Evolutionary conservation across 2,888 invertebrate genomes (phyloP).

Genomic region (Nezara viridula): DNA sequence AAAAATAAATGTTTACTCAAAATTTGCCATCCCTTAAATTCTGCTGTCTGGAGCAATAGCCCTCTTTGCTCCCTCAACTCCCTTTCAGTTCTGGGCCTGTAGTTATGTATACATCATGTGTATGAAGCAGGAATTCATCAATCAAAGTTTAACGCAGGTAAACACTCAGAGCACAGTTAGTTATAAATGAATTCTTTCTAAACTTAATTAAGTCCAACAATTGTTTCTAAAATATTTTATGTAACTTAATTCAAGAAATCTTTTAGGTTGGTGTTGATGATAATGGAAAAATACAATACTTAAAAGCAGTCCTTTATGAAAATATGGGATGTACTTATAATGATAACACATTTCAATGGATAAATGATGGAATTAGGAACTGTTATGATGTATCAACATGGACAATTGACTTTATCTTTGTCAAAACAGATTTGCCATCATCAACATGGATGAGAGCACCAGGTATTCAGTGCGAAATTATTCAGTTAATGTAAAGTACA

Average conservation of each 20-base stretch:
- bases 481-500: background rate
- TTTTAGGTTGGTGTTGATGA: constrained; percentile 71
- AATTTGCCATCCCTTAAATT: too few relatives aligned
- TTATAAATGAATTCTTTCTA: too few relatives aligned
- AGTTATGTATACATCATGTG: too few relatives aligned
- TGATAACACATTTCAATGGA: constrained; percentile 66
- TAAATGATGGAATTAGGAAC: constrained; percentile 68
- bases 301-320: constrained; percentile 72
- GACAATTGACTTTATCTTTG: constrained; percentile 70
- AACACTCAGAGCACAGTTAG: too few relatives aligned
- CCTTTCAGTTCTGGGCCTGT: too few relatives aligned
- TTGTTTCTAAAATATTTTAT: too few relatives aligned
- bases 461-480: constrained; percentile 71
- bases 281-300: constrained; percentile 77
- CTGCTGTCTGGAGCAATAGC: too few relatives aligned
- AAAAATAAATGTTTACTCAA: too few relatives aligned
- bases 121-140: too few relatives aligned
- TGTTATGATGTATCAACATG: constrained; percentile 77
- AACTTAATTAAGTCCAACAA: too few relatives aligned
- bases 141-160: too few relatives aligned
- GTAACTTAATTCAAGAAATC: background rate
- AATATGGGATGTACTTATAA: constrained; percentile 69
- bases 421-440: constrained; percentile 76
- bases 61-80: too few relatives aligned
- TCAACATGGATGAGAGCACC: constrained; percentile 82